These are phyloP conservation scores for Rhodophaea formosa DNA, from an alignment of 2,888 invertebrate species.

Conservation along the genomic window DNA sequence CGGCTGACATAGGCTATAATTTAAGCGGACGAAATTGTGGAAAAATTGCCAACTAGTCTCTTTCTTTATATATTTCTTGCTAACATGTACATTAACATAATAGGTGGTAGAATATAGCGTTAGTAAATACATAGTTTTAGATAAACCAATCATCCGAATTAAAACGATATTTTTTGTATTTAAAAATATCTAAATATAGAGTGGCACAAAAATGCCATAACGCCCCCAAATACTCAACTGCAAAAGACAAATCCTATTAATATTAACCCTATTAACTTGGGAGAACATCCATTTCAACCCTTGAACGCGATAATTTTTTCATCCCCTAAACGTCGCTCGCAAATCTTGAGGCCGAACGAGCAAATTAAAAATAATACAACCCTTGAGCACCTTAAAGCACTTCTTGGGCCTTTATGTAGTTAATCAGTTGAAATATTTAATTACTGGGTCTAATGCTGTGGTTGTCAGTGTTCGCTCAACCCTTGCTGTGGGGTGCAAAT, in stretches of 20 bases:
- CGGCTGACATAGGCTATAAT: too few relatives aligned
- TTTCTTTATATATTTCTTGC: too few relatives aligned
- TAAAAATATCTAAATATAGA: not conserved
- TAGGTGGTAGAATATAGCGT: too few relatives aligned
- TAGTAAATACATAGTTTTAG: too few relatives aligned
- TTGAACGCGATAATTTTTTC: conserved; percentile 54
- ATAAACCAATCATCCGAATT: too few relatives aligned
- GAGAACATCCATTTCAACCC: conserved; percentile 55
- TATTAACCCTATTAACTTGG: conserved; percentile 59
- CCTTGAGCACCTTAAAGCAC: conserved; percentile 54
- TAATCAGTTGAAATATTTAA: conserved; percentile 80
- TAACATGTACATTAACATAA: too few relatives aligned
- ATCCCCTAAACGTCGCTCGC: conserved; percentile 54
- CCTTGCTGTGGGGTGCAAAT: conserved; percentile 37
- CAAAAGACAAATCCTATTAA: conserved; percentile 63
- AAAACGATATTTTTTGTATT: not conserved
- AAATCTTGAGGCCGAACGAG: conserved; percentile 59
- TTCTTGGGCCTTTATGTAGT: conserved; percentile 62
- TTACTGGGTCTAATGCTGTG: conserved; percentile 60
- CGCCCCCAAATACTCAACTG: conserved; percentile 18
- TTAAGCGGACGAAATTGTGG: too few relatives aligned
- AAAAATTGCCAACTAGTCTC: too few relatives aligned
- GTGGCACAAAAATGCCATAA: not conserved
- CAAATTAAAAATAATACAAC: conserved; percentile 74
- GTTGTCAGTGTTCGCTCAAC: conserved; percentile 46